Conservation (phyloP, 2,113 vertebrate genomes). For the Pogonocichla stellata region DNA sequence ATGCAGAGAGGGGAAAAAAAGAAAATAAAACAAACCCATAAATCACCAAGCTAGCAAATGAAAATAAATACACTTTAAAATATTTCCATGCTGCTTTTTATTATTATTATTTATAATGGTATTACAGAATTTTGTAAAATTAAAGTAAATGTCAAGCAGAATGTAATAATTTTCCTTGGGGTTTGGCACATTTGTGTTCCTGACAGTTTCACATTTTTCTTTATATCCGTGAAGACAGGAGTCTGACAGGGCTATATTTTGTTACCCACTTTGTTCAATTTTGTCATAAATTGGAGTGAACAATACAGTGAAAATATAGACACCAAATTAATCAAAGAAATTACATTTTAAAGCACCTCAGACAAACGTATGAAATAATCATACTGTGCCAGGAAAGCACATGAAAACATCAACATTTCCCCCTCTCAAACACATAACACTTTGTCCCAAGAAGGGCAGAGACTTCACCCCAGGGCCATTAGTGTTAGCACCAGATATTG, state of each 20-base stretch:
- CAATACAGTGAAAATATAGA: slow-evolving; percentile 59
- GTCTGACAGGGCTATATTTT: slow-evolving; percentile 73
- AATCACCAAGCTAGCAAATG: slow-evolving; percentile 54
- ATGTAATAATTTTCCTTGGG: slow-evolving; percentile 63
- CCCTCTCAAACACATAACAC: no score
- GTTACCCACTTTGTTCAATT: slow-evolving; percentile 69
- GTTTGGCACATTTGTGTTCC: slow-evolving; percentile 68
- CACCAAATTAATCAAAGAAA: slow-evolving; percentile 71
- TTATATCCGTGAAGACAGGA: slow-evolving; percentile 72
- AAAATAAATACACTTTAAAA: slow-evolving; percentile 70
- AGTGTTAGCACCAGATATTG: not conserved
- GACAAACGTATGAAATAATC: slow-evolving; percentile 26
- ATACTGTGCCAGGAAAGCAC: not conserved
- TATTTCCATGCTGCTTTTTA: slow-evolving; percentile 62
- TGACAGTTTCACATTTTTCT: slow-evolving; percentile 78
- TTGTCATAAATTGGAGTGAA: slow-evolving; percentile 69
- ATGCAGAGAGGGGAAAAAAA: not conserved
- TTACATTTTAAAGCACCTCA: slow-evolving; percentile 62
- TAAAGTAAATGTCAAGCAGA: slow-evolving; percentile 68
- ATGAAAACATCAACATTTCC: not conserved
- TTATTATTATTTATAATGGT: slow-evolving; percentile 72
- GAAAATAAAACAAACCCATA: slow-evolving; percentile 45
- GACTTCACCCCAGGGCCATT: not conserved
- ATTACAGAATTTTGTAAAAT: slow-evolving; percentile 69
- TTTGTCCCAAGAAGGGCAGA: not conserved